phyloP scores from a whole-genome alignment of 2,888 invertebrate genomes.

The Cepaea hortensis region DNA sequence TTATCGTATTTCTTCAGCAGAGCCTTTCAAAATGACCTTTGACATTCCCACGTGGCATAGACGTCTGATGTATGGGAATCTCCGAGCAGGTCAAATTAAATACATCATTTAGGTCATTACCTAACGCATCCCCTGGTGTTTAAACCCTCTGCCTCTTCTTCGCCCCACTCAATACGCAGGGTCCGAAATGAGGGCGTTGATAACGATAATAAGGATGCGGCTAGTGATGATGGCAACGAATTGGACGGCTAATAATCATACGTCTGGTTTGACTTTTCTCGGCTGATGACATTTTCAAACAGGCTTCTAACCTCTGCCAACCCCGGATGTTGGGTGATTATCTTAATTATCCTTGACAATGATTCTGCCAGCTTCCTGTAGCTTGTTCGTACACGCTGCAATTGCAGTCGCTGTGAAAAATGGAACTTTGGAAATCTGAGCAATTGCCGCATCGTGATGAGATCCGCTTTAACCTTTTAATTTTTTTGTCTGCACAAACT shows the following conservation, averaged over 20 bases:
- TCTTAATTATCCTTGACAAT: conserved; percentile 37
- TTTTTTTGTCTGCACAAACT: conserved; percentile 15
- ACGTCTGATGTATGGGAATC: too few relatives aligned
- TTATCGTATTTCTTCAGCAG: too few relatives aligned
- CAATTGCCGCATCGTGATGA: neutral
- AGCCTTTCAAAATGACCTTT: too few relatives aligned
- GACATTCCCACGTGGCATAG: too few relatives aligned
- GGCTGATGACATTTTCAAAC: conserved; percentile 38
- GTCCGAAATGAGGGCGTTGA: too few relatives aligned
- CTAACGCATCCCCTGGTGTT: too few relatives aligned
- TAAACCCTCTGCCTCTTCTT: too few relatives aligned
- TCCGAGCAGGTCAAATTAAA: too few relatives aligned
- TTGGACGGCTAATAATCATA: neutral
- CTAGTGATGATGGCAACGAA: neutral
- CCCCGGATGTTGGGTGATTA: conserved; percentile 36
- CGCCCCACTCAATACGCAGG: too few relatives aligned
- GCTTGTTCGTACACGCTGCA: neutral
- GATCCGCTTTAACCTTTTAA: conserved; percentile 38
- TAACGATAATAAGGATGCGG: too few relatives aligned
- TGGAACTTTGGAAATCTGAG: neutral
- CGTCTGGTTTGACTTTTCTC: conserved; percentile 10
- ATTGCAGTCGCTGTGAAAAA: conserved; percentile 15
- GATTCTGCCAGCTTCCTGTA: conserved; percentile 27
- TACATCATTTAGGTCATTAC: too few relatives aligned
- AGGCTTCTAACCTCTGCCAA: conserved; percentile 22